These are phyloP conservation scores for Pachyuromys duprasi DNA, from an alignment of 2,797 vertebrate species.

Conservation along the genomic window DNA sequence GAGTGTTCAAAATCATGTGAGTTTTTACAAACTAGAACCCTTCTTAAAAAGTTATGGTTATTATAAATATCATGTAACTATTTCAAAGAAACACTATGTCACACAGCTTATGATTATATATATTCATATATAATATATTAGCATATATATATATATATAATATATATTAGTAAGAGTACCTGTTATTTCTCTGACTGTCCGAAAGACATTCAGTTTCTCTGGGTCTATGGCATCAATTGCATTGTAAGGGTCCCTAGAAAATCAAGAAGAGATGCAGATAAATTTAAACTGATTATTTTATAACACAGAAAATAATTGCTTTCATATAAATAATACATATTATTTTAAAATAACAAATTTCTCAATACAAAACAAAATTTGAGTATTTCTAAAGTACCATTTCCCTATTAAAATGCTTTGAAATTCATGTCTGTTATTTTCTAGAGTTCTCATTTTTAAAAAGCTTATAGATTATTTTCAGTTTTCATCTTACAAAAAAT, in stretches of 20 bases:
- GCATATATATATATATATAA: not conserved
- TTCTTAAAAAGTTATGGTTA: not conserved
- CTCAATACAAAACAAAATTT: not conserved
- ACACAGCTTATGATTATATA: no score
- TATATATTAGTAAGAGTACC: constrained; percentile 86
- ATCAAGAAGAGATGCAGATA: constrained; percentile 44
- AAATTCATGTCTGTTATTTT: not conserved
- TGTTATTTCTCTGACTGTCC: constrained; percentile 98
- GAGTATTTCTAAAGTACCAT: not conserved
- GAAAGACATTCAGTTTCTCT: constrained; percentile 94
- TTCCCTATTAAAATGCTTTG: not conserved
- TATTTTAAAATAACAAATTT: constrained; percentile 24
- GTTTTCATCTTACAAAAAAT: not conserved
- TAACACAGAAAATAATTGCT: not conserved
- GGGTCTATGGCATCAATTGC: constrained; percentile 96
- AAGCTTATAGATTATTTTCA: not conserved
- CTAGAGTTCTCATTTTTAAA: not conserved
- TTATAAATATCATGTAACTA: not conserved
- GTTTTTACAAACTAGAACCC: constrained; percentile 22
- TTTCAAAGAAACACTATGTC: constrained; percentile 17
- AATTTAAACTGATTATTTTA: constrained; percentile 16
- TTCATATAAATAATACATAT: not conserved
- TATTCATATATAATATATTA: not conserved
- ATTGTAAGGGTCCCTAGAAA: constrained; percentile 95
- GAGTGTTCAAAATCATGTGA: not conserved